Conservation (phyloP, 1,140 invertebrate genomes). For the Gyrodactylus bullatarudis region DNA sequence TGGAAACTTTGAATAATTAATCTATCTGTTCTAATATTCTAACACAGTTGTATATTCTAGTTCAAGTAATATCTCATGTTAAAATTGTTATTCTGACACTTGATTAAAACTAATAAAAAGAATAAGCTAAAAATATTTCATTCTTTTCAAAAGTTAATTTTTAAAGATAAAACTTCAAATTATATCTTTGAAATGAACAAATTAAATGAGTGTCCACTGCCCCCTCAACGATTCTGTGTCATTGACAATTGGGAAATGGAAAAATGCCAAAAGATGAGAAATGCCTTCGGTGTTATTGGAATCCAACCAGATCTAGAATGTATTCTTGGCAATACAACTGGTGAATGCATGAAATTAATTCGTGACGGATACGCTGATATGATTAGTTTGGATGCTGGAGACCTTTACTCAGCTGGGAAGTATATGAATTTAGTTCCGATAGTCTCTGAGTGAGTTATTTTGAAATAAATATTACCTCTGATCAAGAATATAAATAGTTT, state of each 20-base stretch:
- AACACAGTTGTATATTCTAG: too few relatives aligned
- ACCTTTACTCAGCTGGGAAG: constrained; percentile 18
- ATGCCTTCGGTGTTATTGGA: constrained; percentile 42
- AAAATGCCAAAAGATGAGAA: constrained; percentile 72
- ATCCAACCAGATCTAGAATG: constrained; percentile 47
- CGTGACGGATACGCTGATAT: constrained; percentile 30
- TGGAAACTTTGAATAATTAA: too few relatives aligned
- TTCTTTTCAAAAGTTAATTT: too few relatives aligned
- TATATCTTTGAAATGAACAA: constrained; percentile 10
- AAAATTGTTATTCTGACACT: too few relatives aligned
- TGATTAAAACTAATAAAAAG: too few relatives aligned
- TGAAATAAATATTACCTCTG: not conserved
- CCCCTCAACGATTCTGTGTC: constrained; percentile 29
- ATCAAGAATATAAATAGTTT: not conserved
- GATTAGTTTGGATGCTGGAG: constrained; percentile 18
- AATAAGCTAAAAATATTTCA: too few relatives aligned
- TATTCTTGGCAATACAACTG: constrained; percentile 42
- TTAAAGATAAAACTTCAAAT: constrained; percentile 13
- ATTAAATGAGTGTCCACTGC: constrained; percentile 15
- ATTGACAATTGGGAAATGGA: constrained; percentile 53
- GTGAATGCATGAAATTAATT: constrained; percentile 47
- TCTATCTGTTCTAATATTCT: too few relatives aligned
- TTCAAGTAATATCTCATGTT: too few relatives aligned
- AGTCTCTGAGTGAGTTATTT: constrained; percentile 12
- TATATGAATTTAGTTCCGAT: constrained; percentile 17